Evolutionary conservation across 2,888 invertebrate species (phyloP), one percentile per base, ranked within the genome.

Genomic region (Adelphocoris suturalis): DNA sequence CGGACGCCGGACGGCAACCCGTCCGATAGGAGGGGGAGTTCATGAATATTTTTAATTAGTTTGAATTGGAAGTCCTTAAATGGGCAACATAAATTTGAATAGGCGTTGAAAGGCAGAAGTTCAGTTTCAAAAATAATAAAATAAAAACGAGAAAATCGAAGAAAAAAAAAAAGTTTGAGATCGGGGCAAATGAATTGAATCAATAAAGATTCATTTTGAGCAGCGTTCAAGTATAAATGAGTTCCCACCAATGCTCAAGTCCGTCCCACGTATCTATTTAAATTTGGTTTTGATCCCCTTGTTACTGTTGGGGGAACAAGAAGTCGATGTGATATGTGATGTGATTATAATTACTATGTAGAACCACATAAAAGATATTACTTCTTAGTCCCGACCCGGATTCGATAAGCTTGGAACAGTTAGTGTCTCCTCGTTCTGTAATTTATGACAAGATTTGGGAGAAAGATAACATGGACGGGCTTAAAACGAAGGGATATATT

Each of bases 21-120:
- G 37, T 4, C 3, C n/a, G 75, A n/a, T 1, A 14, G 85, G 27
- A 12, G 11, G 27, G 7, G 37, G 85, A 75, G 47, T 86, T 86
- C 86, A 86, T 86, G 86, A 86, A 86, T 86, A 86, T 86, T 86
- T 86, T 86, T 86, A 86, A 86, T 86, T 86, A 86, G 86, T 75
- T 86, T 75, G 86, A 75, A 86, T 86, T 86, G 86, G 86, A 86
- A 86, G 86, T 75, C 86, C 86, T 68, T 86, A 86, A 86, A 86
- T 86, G 86, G 86, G 86, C 75, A 47, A 75, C 86, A 86, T 86
- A 86, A 86, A 86, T 86, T 68, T 75, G 68, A 75, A 86, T 86
- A 86, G 86, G 86, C 86, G 86, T 86, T 86, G 86, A 86, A 86
- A 86, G 86, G 86, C 19, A 46, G 75, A 75, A 86, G 47, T 47